These are phyloP conservation scores for Coturnix japonica DNA, from an alignment of 2,113 vertebrate genomes.

Conservation along the genomic window DNA sequence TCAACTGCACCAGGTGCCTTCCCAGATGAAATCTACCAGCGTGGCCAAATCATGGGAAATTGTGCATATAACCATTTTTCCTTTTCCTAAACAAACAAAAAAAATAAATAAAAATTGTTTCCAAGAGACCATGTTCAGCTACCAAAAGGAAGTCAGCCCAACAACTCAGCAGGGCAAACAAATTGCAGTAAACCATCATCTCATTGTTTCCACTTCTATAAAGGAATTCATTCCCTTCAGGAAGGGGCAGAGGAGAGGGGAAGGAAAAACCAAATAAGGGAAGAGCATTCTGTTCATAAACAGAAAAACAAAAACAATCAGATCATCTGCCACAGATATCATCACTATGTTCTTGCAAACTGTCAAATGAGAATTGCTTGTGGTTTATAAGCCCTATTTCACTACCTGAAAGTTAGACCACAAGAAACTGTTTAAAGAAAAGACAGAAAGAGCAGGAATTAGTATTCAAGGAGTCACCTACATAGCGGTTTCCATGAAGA, in stretches of 20 bases:
- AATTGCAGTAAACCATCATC: neutral
- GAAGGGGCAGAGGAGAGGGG: neutral
- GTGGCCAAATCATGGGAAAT: neutral
- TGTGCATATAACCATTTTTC: too few relatives aligned
- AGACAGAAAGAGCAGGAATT: neutral
- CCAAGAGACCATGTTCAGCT: neutral
- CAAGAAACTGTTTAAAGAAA: neutral
- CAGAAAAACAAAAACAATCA: neutral
- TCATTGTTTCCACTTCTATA: neutral
- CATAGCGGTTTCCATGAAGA: neutral
- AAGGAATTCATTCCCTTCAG: neutral
- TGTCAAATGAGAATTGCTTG: neutral
- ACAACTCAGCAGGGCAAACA: neutral
- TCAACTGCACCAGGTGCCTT: neutral
- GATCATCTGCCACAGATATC: neutral
- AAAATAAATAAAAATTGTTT: neutral
- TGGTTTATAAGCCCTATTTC: neutral
- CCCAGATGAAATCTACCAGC: neutral
- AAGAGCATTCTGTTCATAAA: neutral
- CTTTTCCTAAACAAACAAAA: neutral
- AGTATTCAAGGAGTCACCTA: neutral
- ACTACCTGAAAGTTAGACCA: neutral
- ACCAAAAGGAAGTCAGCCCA: neutral
- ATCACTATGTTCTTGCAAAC: neutral
- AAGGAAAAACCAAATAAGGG: neutral